A percentile compares a stretch with the other conserved stretches of the same genome.
Evolutionary conservation across 23 tunicate species (phyloP).

Genomic region (Halocynthia roretzi): DNA sequence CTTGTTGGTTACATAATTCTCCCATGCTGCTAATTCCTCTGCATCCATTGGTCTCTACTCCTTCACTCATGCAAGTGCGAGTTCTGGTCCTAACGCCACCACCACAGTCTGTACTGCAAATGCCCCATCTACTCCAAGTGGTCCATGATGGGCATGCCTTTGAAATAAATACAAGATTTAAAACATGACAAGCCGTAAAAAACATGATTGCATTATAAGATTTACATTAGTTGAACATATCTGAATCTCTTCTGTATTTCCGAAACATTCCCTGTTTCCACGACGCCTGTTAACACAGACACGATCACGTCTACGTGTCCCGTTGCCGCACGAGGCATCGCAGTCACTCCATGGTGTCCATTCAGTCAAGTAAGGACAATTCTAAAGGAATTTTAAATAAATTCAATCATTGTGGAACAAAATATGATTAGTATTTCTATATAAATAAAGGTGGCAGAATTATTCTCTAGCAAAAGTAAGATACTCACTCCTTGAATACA

Average conservation of each 20-base stretch:
- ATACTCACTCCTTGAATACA: constrained; percentile 27
- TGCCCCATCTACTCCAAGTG: constrained; percentile 25
- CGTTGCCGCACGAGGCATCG: constrained; percentile 56
- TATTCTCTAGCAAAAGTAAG: neutral
- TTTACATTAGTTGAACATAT: constrained; percentile 31
- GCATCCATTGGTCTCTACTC: constrained; percentile 31
- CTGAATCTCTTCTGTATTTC: constrained; percentile 5
- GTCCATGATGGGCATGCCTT: constrained; percentile 54
- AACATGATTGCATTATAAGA: neutral
- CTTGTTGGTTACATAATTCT: constrained; percentile 52
- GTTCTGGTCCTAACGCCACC: constrained; percentile 43
- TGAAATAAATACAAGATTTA: constrained; percentile 1
- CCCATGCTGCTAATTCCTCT: constrained; percentile 22
- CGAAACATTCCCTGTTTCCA: constrained; percentile 66
- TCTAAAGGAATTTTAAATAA: constrained; percentile 15
- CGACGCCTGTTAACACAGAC: constrained; percentile 48
- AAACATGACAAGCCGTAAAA: neutral
- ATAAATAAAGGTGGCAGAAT: neutral
- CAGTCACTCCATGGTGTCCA: constrained; percentile 62
- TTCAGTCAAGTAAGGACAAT: constrained; percentile 50
- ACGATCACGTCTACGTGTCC: constrained; percentile 31
- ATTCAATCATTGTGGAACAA: neutral
- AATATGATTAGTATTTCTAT: neutral
- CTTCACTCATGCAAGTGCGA: constrained; percentile 39
- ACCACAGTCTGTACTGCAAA: constrained; percentile 32